Percentiles rank a stretch among this genome's conserved stretches.
Evolutionary conservation across 2,113 vertebrate species (phyloP).

Genomic region (Climacteris rufus): DNA sequence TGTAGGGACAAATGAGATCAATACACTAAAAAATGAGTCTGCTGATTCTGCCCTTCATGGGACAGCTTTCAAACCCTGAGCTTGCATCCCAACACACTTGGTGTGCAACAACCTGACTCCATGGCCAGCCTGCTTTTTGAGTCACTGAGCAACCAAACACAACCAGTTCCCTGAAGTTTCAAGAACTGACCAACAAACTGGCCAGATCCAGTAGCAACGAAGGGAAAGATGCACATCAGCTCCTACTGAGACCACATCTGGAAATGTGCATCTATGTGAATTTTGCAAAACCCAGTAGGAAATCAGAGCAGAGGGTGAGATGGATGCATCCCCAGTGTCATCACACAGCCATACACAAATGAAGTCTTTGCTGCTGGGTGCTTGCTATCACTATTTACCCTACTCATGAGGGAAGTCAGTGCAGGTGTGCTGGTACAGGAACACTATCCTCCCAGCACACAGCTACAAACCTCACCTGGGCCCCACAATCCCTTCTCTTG

Average conservation of each 20-base stretch:
- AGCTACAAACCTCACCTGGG: not conserved
- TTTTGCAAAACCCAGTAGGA: not conserved
- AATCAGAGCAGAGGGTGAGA: not conserved
- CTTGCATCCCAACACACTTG: not conserved
- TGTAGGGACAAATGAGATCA: not conserved
- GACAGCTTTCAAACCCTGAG: not conserved
- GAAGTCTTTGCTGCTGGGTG: not conserved
- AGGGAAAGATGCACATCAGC: not conserved
- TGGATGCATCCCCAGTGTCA: not conserved
- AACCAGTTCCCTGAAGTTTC: not conserved
- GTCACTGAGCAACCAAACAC: not conserved
- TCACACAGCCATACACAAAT: not conserved
- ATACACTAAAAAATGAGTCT: not conserved
- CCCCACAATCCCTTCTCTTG: not conserved
- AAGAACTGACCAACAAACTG: not conserved
- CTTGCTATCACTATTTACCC: too few species aligned
- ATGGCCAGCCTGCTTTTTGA: not conserved
- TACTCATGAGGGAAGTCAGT: accelerated
- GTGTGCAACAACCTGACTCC: not conserved
- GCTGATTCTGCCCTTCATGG: not conserved
- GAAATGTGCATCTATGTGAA: accelerated
- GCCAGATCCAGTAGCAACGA: not conserved
- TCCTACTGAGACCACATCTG: not conserved
- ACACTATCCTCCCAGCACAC: not conserved
- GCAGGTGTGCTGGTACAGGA: not conserved